Conservation (phyloP, 2,888 invertebrate genomes). For the Pemphredon lugubris region DNA sequence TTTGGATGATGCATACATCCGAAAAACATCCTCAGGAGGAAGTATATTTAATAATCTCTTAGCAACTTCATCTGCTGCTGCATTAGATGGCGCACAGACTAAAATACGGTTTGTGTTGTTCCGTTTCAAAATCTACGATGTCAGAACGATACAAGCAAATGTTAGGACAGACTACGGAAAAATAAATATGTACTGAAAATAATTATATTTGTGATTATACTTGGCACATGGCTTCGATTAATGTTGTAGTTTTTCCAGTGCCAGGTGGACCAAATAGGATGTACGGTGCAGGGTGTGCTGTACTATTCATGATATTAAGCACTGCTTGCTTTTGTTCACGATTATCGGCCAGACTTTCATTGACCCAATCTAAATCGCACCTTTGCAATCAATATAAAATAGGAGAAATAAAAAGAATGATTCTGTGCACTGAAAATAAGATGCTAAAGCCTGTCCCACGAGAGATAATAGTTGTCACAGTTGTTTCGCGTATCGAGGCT, state of each 20-base stretch:
- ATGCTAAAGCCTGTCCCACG: not conserved
- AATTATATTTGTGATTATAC: conserved; percentile 75
- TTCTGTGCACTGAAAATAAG: not conserved
- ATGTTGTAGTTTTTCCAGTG: conserved; percentile 88
- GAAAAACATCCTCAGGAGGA: conserved; percentile 77
- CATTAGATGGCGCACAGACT: conserved; percentile 87
- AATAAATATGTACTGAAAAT: too few relatives aligned
- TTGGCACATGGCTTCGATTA: conserved; percentile 88
- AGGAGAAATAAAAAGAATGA: not conserved
- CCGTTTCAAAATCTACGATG: conserved; percentile 64
- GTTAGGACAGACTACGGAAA: too few relatives aligned
- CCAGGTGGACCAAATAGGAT: conserved; percentile 95
- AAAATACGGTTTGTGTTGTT: conserved; percentile 82
- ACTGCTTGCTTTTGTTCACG: conserved; percentile 86
- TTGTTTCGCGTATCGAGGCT: too few relatives aligned
- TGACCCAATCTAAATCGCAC: conserved; percentile 66
- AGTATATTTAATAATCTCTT: conserved; percentile 79
- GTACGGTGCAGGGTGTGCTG: conserved; percentile 87
- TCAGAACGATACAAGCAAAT: too few relatives aligned
- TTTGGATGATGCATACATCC: conserved; percentile 77
- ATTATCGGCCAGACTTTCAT: conserved; percentile 82
- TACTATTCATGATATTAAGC: conserved; percentile 85
- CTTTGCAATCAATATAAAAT: conserved; percentile 6
- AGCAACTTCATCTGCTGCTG: conserved; percentile 87
- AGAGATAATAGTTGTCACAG: not conserved